Conservation (phyloP, 1,140 invertebrate species). For the Drosophila arawakana region DNA sequence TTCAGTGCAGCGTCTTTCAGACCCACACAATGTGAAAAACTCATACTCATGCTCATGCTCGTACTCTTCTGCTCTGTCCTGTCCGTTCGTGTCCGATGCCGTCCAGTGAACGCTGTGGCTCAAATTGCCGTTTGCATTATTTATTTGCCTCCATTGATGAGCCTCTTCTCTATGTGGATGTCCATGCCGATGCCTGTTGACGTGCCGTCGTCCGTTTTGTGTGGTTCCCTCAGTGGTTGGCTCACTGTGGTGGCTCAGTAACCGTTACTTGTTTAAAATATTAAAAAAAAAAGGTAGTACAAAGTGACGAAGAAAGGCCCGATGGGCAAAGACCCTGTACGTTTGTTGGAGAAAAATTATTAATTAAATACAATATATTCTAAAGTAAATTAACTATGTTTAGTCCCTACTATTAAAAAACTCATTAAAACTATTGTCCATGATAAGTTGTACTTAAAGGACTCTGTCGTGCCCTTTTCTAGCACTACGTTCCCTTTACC, state of each 20-base stretch:
- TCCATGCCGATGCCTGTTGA: constrained; percentile 12
- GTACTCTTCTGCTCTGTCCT: too few species aligned
- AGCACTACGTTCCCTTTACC: too few species aligned
- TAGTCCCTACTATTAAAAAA: too few species aligned
- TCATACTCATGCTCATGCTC: too few species aligned
- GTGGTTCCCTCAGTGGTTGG: constrained; percentile 40
- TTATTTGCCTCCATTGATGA: constrained; percentile 82
- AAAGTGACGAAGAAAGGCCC: too few species aligned
- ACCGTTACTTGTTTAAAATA: constrained; percentile 79
- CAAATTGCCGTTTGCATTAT: constrained; percentile 83
- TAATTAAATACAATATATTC: too few species aligned
- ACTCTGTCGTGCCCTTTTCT: too few species aligned
- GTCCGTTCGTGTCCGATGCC: not conserved
- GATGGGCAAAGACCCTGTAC: too few species aligned
- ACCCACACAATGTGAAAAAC: constrained; percentile 23
- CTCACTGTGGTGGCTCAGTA: constrained; percentile 25
- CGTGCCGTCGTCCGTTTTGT: constrained; percentile 26
- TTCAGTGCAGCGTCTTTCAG: not conserved
- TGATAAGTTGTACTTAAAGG: too few species aligned
- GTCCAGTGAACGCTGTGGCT: constrained; percentile 46
- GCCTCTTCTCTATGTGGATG: constrained; percentile 32
- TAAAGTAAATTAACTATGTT: too few species aligned
- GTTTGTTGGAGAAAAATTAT: too few species aligned
- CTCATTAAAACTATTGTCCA: too few species aligned
- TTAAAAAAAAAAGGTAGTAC: constrained; percentile 43